Evolutionary conservation across 2,113 vertebrate genomes (phyloP).

Genomic region (Piliocolobus tephrosceles): DNA sequence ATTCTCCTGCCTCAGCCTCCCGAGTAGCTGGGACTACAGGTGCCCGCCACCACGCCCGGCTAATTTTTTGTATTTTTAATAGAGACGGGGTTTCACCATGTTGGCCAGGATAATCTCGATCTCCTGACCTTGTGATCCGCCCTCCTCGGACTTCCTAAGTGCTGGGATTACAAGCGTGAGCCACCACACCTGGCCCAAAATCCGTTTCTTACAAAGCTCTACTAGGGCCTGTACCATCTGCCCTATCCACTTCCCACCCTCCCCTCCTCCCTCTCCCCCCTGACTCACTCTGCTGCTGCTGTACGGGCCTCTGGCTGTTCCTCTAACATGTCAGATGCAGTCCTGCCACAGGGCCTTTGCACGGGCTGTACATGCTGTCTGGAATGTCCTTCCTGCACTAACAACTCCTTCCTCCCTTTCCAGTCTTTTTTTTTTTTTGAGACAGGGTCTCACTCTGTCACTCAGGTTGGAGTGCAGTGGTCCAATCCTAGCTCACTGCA

Average conservation of each 20-base stretch:
- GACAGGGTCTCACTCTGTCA: too few species aligned
- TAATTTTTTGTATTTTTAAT: too few species aligned
- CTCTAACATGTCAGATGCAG: neutral
- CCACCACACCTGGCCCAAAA: too few species aligned
- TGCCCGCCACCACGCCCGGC: rapidly evolving
- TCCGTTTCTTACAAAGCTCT: neutral
- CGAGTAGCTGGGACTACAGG: too few species aligned
- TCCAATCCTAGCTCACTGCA: too few species aligned
- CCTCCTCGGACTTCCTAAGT: too few species aligned
- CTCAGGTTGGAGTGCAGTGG: too few species aligned
- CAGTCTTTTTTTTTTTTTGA: neutral
- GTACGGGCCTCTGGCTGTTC: neutral
- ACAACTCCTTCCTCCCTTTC: neutral
- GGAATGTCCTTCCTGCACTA: neutral
- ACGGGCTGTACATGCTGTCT: neutral
- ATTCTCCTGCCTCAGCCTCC: too few species aligned
- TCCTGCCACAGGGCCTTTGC: neutral
- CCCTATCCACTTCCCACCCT: rapidly evolving
- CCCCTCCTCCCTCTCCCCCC: neutral
- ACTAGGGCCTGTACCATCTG: neutral
- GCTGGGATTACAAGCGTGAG: too few species aligned
- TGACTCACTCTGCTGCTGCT: neutral
- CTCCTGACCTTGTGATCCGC: too few species aligned
- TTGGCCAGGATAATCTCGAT: too few species aligned
- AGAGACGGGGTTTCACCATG: too few species aligned